Evolutionary conservation across 2,888 invertebrate species (phyloP), one percentile per base, ranked within the genome.

Genomic region (Scaptomyza tumidula): DNA sequence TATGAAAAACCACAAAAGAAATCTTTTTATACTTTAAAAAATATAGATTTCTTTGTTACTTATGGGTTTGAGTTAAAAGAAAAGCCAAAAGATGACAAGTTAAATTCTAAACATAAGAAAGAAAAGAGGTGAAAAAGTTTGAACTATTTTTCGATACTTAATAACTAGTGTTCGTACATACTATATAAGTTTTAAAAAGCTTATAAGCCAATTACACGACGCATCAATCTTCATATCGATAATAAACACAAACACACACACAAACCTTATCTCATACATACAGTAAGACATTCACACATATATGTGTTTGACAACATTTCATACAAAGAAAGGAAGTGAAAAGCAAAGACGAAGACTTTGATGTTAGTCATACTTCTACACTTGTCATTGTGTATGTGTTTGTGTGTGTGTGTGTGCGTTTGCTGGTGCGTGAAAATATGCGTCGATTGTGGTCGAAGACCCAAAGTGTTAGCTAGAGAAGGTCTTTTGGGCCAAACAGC

Each of bases 181-280:
- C n/a, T n/a, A 33, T 43, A 54, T 77, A 44, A 56, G 10, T 33
- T 73, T 56, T 48, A 44, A 37, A 63, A 54, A 75, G 78, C 74
- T 46, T 48, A 83, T 86, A 88, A 88, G 84, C 88, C 88, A 88
- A 88, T 83, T 80, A 83, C 64, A 77, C 46, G 68, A 50, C 53
- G 77, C 86, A 88, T 88, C 80, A 71, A 83, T 84, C 88, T 88
- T 71, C 64, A 50, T 57, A 46, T 60, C 19, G 57, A 27, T 53
- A 31, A 55, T 53, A 31, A 55, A 14, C 13, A 29, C 37, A 49
- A 9, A 39, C 9, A 54, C 24, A 29, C 24, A 45, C n/a, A 29
- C 46, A 11, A 0, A 14, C 44, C 31, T 56, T 75, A 70, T 59
- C 63, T 70, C 35, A 58, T 35, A 56, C 55, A 57, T n/a, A 55